Evolutionary conservation across 2,888 invertebrate genomes (phyloP), one percentile per base, ranked within the genome.

Genomic region (Callimorpha dominula): DNA sequence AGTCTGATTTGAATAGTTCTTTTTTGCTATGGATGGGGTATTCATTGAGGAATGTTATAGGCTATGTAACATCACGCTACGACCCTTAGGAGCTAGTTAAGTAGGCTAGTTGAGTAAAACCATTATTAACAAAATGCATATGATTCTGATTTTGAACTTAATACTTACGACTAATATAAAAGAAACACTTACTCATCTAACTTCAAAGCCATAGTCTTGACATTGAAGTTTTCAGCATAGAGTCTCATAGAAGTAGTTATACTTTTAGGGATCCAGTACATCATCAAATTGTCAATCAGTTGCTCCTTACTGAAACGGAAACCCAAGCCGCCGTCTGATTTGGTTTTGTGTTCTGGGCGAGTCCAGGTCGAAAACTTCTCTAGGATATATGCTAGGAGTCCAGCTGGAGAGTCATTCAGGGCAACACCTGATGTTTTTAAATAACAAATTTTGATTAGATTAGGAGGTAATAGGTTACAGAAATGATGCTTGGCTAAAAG

Each of bases 331-430:
- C 98, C 98, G 82, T 98, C 97, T 0, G 94, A 49, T 92, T 95
- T 95, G 0, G 91, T 88, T 0, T 84, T 82, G 88, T 86, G 73
- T 0, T 87, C 85, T 7, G 67, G 71, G 1, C 97, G 96, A 0
- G 97, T 98, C 97, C 98, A 97, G 0, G 97, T 96, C 15, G 97
- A 97, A 92, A 98, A 98, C 89, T 98, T 98, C 88, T 98, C 98
- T 42, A 99, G 89, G 71, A 98, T 97, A 84, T 98, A 99, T 0
- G 97, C 97, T 0, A 98, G 97, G 65, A 98, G 93, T 46, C 98
- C 98, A 4, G 97, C 96, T 0, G 98, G 98, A 0, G 98, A 97
- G 81, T 98, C 97, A 15, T 96, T 93, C 31, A 98, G 89, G 0
- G 95, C 97, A 1, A 96, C 94, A 40, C 98, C 98, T 97, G 83